A percentile compares a stretch with the other conserved stretches of the same genome.
Evolutionary conservation across 2,888 invertebrate species (phyloP).

Genomic region (Ophonus ardosiacus): DNA sequence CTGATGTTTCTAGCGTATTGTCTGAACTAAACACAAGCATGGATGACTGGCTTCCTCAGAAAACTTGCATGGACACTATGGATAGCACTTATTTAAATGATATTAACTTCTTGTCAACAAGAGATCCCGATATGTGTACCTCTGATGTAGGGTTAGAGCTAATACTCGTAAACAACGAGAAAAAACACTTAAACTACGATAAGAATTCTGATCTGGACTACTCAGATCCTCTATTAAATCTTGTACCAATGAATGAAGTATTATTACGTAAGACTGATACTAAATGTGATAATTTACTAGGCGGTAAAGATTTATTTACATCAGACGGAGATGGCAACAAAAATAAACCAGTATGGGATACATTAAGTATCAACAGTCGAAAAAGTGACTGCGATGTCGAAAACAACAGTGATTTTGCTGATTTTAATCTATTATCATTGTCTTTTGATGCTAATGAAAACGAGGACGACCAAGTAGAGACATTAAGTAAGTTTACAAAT

Average conservation of each 20-base stretch:
- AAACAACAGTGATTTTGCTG: slow-evolving; percentile 53
- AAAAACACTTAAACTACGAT: slow-evolving; percentile 49
- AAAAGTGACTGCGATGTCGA: slow-evolving; percentile 57
- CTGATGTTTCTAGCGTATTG: slow-evolving; percentile 49
- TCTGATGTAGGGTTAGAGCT: slow-evolving; percentile 51
- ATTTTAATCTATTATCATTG: slow-evolving; percentile 52
- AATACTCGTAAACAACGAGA: slow-evolving; percentile 44
- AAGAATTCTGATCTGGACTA: slow-evolving; percentile 43
- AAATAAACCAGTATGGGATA: slow-evolving; percentile 48
- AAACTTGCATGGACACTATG: slow-evolving; percentile 51
- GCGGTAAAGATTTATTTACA: slow-evolving; percentile 43
- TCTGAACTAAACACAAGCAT: slow-evolving; percentile 45
- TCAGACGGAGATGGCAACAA: slow-evolving; percentile 41
- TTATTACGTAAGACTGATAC: slow-evolving; percentile 62
- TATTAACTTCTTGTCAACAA: slow-evolving; percentile 47
- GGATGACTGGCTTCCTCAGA: slow-evolving; percentile 58
- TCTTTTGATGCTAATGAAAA: slow-evolving; percentile 52
- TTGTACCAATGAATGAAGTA: slow-evolving; percentile 60
- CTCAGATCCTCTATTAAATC: slow-evolving; percentile 54
- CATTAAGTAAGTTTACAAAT: neutral
- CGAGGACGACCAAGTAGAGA: neutral
- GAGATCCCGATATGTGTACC: slow-evolving; percentile 45
- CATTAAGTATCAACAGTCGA: slow-evolving; percentile 52
- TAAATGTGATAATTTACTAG: slow-evolving; percentile 55
- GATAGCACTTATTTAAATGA: slow-evolving; percentile 49